A percentile compares a stretch with the other conserved stretches of the same genome.
Evolutionary conservation across 1,140 invertebrate species (phyloP).

Genomic region (fruit fly (Drosophila melanogaster)): Release_6_plus_ISO1_MT NT_033777.3:28719501-28720000

Average conservation of each 20-base stretch:
- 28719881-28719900: conserved; percentile 57
- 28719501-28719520: conserved; percentile 14
- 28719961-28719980: conserved; percentile 64
- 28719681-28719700: conserved; percentile 48
- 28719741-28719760: conserved; percentile 68
- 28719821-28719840: conserved; percentile 78
- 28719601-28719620: conserved; percentile 72
- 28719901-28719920: conserved; percentile 45
- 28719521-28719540: conserved; percentile 44
- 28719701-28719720: conserved; percentile 73
- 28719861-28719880: conserved; percentile 57
- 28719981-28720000: conserved; percentile 60
- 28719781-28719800: conserved; percentile 80
- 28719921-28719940: conserved; percentile 10
- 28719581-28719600: conserved; percentile 77
- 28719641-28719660: not conserved
- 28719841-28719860: conserved; percentile 55
- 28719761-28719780: conserved; percentile 84
- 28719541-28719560: conserved; percentile 48
- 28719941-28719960: not conserved
- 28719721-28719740: conserved; percentile 80
- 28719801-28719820: conserved; percentile 74
- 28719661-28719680: not conserved
- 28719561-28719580: conserved; percentile 65
- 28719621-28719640: not conserved